Evolutionary conservation across 2,113 vertebrate species (phyloP).

Genomic region (Zapus hudsonius): DNA sequence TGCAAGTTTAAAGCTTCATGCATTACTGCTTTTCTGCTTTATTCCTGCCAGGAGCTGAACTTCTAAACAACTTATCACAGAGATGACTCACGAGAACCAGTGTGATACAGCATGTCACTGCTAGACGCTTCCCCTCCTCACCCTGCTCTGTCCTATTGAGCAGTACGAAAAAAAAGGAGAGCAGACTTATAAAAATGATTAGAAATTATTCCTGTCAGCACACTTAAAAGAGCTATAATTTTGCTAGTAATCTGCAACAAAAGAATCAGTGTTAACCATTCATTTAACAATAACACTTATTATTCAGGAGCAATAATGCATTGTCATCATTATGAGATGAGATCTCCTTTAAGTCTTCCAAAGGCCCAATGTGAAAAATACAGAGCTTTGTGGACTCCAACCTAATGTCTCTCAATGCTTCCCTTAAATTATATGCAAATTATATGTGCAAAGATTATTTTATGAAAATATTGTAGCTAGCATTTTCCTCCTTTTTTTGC

Average conservation of each 20-base stretch:
- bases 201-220: constrained; percentile 57
- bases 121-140: constrained; percentile 20
- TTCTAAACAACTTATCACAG: constrained; percentile 51
- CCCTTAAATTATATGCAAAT: neutral
- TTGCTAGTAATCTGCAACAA: constrained; percentile 46
- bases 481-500: neutral
- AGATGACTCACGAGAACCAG: constrained; percentile 43
- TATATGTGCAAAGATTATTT: neutral
- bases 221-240: constrained; percentile 60
- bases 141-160: constrained; percentile 5
- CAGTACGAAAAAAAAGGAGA: constrained; percentile 23
- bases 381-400: neutral
- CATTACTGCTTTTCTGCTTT: constrained; percentile 46
- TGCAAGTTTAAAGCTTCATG: constrained; percentile 25
- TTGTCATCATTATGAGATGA: neutral
- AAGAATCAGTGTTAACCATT: constrained; percentile 51
- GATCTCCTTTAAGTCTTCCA: neutral
- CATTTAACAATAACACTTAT: constrained; percentile 57
- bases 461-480: constrained; percentile 12
- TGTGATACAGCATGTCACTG: neutral
- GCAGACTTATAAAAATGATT: constrained; percentile 47
- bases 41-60: constrained; percentile 41
- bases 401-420: neutral
- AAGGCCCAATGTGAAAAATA: neutral
- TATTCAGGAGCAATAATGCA: constrained; percentile 45